Base-by-base conservation (phyloP, 1,140 invertebrate species). In the Liolophura sinensis region DNA sequence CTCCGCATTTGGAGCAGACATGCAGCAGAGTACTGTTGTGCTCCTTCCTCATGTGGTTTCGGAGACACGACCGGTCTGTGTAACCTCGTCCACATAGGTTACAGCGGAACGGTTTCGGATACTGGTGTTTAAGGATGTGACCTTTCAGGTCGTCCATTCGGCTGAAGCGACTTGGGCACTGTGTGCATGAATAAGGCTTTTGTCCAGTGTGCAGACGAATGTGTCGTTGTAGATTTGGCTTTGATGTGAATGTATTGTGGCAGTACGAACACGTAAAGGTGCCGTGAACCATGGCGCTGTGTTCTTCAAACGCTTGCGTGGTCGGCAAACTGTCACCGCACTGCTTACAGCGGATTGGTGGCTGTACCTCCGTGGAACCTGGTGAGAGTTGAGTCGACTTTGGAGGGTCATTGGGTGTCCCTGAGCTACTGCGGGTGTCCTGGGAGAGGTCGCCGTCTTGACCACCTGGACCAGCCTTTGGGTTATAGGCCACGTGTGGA, bases 211-310 rank as follows among this genome's bases (percentile, higher is more conserved):
- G 81, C 22, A 77, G 62, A 0, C 77, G 63, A 97, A 73, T 98
- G 93, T 56, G 93, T 90, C 88, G 96, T 97, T 73, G 93, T 89
- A 83, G 91, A 93, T 73, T 95, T 61, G 74, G 78, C 62, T 74
- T 68, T 46, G 74, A 76, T 16, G 78, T 79, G 60, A 81, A 81
- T 12, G 74, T 73, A 16, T 69, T 60, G 46, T 72, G 71, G 51
- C 79, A 81, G 6, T 74, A 64, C 3, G 63, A 50, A 61, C 79
- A 81, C 3, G 74, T 76, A 59, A 71, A 77, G 0, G 75, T 62
- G 20, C 68, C 61, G 56, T 81, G 79, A n/a, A 58, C 51, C 15
- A 64, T 56, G 9, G 72, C 66, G 52, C 75, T 75, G 65, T 81
- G 79, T 7, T 62, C 66, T 40, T 77, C 74, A 63, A 77, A 76